A percentile compares a stretch with the other conserved stretches of the same genome.
These are phyloP conservation scores for Apoderus coryli DNA, from an alignment of 2,888 invertebrate species.

Conservation along the genomic window DNA sequence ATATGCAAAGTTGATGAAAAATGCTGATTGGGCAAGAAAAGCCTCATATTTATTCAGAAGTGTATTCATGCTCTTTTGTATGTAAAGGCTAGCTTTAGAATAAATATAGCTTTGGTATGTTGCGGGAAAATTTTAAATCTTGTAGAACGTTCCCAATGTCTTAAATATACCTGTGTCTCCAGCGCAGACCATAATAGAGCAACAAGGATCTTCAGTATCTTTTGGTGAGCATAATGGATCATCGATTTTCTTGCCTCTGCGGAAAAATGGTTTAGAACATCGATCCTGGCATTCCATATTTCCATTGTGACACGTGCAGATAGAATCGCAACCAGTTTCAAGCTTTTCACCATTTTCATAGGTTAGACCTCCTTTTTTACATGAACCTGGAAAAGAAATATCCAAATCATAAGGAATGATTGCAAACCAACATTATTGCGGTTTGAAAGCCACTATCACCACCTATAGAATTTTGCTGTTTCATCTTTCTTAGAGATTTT, in stretches of 20 bases:
- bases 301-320: constrained; percentile 59
- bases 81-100: too few species aligned
- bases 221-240: constrained; percentile 63
- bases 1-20: too few species aligned
- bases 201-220: constrained; percentile 54
- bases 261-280: constrained; percentile 54
- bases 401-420: too few species aligned
- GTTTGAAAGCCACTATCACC: too few species aligned
- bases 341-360: constrained; percentile 52
- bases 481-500: too few species aligned
- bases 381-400: constrained; percentile 24
- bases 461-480: too few species aligned
- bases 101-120: not conserved
- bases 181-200: constrained; percentile 54
- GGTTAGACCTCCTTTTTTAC: constrained; percentile 33
- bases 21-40: too few species aligned
- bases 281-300: constrained; percentile 54
- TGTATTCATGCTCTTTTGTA: too few species aligned
- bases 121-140: not conserved
- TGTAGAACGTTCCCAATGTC: too few species aligned
- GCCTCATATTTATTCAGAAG: too few species aligned
- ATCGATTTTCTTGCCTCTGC: constrained; percentile 47
- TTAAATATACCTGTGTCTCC: constrained; percentile 38
- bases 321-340: constrained; percentile 60
- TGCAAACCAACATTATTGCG: too few species aligned